Base-by-base conservation (phyloP, 2,888 invertebrate genomes). In the Eupeodes luniger region DNA sequence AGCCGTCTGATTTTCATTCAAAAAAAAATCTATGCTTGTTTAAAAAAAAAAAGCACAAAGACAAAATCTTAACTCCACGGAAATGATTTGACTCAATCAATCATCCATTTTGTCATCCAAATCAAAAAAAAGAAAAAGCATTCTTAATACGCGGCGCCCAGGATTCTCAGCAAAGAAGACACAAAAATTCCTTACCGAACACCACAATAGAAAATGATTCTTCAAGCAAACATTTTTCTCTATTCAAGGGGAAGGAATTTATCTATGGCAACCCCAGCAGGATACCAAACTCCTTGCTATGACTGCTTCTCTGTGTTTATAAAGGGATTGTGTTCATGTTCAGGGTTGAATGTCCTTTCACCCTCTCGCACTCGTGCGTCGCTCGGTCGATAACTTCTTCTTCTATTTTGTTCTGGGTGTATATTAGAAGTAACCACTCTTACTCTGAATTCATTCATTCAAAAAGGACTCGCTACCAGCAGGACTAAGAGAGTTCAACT, bases 71-170 rank as follows among this genome's bases (percentile, higher is more conserved):
- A 44, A 61, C 5, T 47, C 61, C 44, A n/a, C 40, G 19, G 11
- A 77, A 67, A 10, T 44, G 4, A 12, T 34, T 74, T 51, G 19
- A 34, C 69, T 11, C 67, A 77, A 85, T 85, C 85, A 85, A 85
- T 85, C 85, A 85, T 53, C 55, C 14, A n/a, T 61, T 36, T 67
- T 77, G 62, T 72, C 77, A 61, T 61, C 55, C 72, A 67, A 85
- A 85, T 81, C 81, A 81, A 85, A 85, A 69, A 85, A 53, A 85
- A 85, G 85, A 85, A 85, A 85, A 85, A 85, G 85, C 85, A 85
- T 85, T 85, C 67, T 81, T 36, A 7, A 12, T 12, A 77, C 72
- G 16, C 81, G 85, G 85, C 77, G 66, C n/a, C 1, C 85, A 85
- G 78, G 59, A 81, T 57, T 55, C 14, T n/a, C 5, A 57, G 64